Evolutionary conservation across 2,797 vertebrate species (phyloP), one percentile per base, ranked within the genome.

Genomic region (Triplophysa yarkandensis): DNA sequence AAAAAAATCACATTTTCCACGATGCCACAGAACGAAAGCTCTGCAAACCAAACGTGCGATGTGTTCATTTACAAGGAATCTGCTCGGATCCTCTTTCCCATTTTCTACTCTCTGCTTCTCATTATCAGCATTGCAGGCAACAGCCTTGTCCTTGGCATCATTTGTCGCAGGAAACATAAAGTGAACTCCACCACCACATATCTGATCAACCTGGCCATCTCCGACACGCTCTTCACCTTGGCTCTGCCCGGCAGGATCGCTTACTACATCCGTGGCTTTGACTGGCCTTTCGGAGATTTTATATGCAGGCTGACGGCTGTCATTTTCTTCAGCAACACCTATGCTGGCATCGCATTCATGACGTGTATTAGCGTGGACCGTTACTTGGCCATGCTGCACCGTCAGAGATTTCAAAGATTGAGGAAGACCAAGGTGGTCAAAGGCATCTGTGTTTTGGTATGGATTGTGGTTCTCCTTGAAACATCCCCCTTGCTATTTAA

Each of bases 301-400:
- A 80, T 92, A 52, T 96, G 94, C 83, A 86, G 92, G 46, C 68
- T 87, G 73, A 93, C 86, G 0, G 87, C 92, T 0, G 88, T 96
- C 19, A 71, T 93, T 1, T 93, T 94, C 82, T 95, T 90, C 73
- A 83, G 89, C 78, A 95, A 95, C 79, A 95, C 93, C 0, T 95
- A 95, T 0, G 89, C 92, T 64, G 91, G 93, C 50, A 91, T 95
- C 48, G 93, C 91, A 77, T 94, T 95, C 83, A 94, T 94, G 94
- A 93, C 92, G 21, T 95, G 94, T 0, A 89, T 95, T 79, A 95
- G 93, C 0, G 83, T 93, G 82, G 95, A 95, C 82, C 89, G 92
- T 27, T 95, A 94, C 55, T 75, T 95, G 0, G 95, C 93, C 0
- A 92, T 96, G 89, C 91, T 95, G 55, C 87, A 88, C 41, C 87